Conservation (phyloP, 2,113 vertebrate genomes). For the Pedetes capensis region DNA sequence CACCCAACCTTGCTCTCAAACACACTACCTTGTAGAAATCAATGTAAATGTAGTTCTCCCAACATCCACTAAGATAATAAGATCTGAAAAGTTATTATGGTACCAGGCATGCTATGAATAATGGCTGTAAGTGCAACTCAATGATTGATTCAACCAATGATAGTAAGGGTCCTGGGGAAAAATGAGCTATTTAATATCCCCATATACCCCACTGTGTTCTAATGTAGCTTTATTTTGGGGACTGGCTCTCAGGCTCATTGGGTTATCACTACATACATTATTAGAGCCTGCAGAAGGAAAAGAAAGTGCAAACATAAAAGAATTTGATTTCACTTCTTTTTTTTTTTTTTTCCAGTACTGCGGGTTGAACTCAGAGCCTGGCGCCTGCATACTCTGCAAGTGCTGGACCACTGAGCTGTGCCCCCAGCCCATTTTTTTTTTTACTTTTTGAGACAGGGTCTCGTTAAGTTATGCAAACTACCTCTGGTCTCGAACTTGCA, state of each 20-base stretch:
- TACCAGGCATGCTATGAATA: constrained; percentile 83
- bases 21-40: constrained; percentile 79
- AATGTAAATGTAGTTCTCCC: constrained; percentile 84
- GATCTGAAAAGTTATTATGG: constrained; percentile 82
- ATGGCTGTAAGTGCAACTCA: constrained; percentile 75
- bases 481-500: no score
- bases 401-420: no score
- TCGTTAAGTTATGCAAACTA: no score
- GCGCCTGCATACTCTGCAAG: no score
- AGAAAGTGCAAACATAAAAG: background rate
- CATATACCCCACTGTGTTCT: background rate
- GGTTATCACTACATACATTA: background rate
- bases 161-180: constrained; percentile 72
- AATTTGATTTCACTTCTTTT: constrained; percentile 10
- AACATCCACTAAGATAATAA: constrained; percentile 83
- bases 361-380: no score
- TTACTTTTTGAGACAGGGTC: no score
- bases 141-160: constrained; percentile 77
- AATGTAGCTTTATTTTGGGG: constrained; percentile 30
- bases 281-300: background rate
- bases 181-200: constrained; percentile 69
- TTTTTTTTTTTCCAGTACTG: no score
- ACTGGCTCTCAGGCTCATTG: background rate
- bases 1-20: constrained; percentile 76
- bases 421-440: no score